Percentiles rank a stretch among this genome's conserved stretches.
Conservation (phyloP, 1,140 invertebrate genomes). For the Kradibia gibbosae region DNA sequence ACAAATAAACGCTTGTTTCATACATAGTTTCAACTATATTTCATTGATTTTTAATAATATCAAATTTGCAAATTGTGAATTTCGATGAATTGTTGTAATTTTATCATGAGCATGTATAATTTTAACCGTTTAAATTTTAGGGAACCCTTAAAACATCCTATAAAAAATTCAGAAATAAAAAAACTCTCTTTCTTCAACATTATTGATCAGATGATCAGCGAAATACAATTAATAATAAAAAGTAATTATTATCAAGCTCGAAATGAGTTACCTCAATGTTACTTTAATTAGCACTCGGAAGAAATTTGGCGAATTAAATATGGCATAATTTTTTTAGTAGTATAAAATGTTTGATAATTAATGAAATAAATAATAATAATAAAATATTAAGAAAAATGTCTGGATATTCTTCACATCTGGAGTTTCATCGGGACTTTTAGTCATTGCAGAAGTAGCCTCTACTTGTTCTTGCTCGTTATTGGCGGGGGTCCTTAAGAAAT, state of each 20-base stretch:
- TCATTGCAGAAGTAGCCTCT: no score
- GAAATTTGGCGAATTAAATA: constrained; percentile 61
- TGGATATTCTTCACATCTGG: no score
- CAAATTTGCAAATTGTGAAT: neutral
- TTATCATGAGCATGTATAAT: neutral
- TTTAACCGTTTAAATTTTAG: neutral
- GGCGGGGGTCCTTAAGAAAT: no score
- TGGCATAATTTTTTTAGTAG: constrained; percentile 37
- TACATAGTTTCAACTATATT: neutral
- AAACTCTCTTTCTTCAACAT: neutral
- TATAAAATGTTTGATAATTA: constrained; percentile 17
- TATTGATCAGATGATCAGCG: neutral
- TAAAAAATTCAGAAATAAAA: neutral
- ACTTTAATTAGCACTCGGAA: constrained; percentile 41
- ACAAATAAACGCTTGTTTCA: neutral
- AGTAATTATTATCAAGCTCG: neutral
- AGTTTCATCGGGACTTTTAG: no score
- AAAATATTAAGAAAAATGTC: constrained; percentile 3
- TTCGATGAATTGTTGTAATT: neutral
- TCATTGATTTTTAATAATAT: neutral
- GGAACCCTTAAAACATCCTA: neutral
- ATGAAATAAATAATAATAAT: neutral
- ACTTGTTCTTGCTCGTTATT: no score
- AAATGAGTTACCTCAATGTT: neutral
- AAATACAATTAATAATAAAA: neutral